Base-by-base conservation (phyloP, 2,888 invertebrate genomes). In the Ormyrus rosae region DNA sequence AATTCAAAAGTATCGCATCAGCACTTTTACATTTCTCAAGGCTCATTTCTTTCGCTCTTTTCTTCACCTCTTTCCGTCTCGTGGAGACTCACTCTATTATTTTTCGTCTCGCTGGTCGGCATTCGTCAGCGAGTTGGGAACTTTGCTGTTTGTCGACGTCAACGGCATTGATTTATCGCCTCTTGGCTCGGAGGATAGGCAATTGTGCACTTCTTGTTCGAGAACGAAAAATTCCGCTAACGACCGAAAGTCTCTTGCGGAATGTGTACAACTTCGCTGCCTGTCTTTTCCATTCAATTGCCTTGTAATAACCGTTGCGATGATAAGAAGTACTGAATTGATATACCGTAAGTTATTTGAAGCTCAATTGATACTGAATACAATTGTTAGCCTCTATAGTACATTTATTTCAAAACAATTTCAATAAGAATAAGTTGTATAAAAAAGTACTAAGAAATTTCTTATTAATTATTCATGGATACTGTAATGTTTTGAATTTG, bases 111-210 rank as follows among this genome's bases (percentile, higher is more conserved):
- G 34, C 55, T 46, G 7, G 13, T n/a, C 13, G 72, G n/a, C 50
- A 75, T 61, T 68, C 67, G 53, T 48, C 72, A 65, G 63, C 51
- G 7, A 58, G 51, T 72, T 55, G n/a, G 45, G 34, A 72, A 71
- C 64, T 67, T 45, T 13, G 46, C 72, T 72, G 67, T 78, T 72
- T 72, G 68, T 68, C 72, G 78, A 73, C 51, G 58, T 71, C 77
- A 58, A 70, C 55, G 67, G 55, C 67, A 78, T 67, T 72, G 78
- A 78, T 78, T 78, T 72, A 78, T 78, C 50, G 50, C 11, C 45
- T n/a, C 61, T 53, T 11, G 5, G 10, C 46, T 6, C n/a, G 9
- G 55, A 64, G 56, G 46, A 77, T 51, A 60, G 64, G 45, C 61
- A 69, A 69, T 76, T 13, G 53, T 51, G 60, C 61, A 13, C 48